Evolutionary conservation across 2,797 vertebrate species (phyloP), one percentile per base, ranked within the genome.

Genomic region (Xiphorhynchus erythropygius): DNA sequence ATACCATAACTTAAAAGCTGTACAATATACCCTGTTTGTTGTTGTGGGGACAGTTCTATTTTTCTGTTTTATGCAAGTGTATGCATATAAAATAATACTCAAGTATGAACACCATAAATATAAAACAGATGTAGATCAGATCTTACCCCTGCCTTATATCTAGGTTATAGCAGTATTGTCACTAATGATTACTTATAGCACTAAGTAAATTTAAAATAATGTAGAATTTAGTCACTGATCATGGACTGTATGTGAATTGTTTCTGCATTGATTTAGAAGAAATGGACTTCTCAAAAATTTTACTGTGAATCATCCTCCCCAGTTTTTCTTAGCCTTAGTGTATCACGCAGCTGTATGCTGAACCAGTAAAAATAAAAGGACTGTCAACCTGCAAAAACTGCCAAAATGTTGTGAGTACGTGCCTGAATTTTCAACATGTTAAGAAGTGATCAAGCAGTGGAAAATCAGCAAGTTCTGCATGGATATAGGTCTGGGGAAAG

Each of bases 341-440:
- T 92, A 24, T 89, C 77, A 18, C 0, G 0, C 2, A 65, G 62
- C 90, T 95, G 76, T 94, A 49, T 82, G 32, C 33, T 44, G 73
- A 94, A 73, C 63, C 35, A 33, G 7, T 88, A 17, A 60, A 73
- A 96, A 96, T 93, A 96, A 97, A 96, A 93, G 32, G 37, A 88
- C 60, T 93, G 23, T 75, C 62, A 24, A 77, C 87, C 73, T 91
- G 65, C 32, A 63, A 83, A 84, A 78, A 16, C 28, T 62, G 42
- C 64, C 39, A 4, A 76, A 59, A 39, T 33, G 55, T 56, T 55
- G 35, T 32, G 33, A 71, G 52, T 62, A 30, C 2, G 2, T 82
- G 79, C 12, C 2, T 94, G 73, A 18, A 44, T 84, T 92, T 83
- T 64, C 60, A 41, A 10, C 42, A 10, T 5, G 0, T 55, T 47